Evolutionary conservation across 1,140 invertebrate species (phyloP), one percentile per base, ranked within the genome.

Genomic region (Trichomalopsis sarcophagae): DNA sequence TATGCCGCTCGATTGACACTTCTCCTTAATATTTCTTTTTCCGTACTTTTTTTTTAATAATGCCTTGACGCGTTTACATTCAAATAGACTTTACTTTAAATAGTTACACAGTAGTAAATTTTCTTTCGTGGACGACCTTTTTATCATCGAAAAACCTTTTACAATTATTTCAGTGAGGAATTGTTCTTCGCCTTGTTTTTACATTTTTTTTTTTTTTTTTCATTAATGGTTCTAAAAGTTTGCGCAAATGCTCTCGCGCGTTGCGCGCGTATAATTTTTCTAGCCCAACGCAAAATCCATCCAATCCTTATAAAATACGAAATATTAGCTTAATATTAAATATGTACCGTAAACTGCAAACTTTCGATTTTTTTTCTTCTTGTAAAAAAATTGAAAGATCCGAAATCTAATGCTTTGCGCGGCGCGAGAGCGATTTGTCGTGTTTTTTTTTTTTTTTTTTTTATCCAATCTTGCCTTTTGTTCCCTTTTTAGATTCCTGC

Each of bases 101-200:
- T 88, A 91, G 88, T 92, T 92, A 93, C 88, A 92, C 89, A 90
- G 89, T 91, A 91, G 89, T 91, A 89, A 91, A 90, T 91, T 91
- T 87, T 87, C 84, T 87, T 82, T 86, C 73, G 50, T 81, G 81
- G 55, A 80, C 80, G 74, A 78, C 76, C 62, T 82, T 69, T 79
- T 83, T 87, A 83, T 88, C 86, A 87, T 86, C 87, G 50, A 85
- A 77, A 86, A 87, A 71, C 84, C 80, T 84, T 86, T 87, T 87
- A 84, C 86, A 79, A 86, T 80, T 80, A 84, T 86, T 85, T 87
- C 73, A 86, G 88, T 89, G 87, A 89, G 88, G 87, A 89, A 89
- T 89, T 88, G 87, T 86, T 84, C 84, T 86, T 86, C 79, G 76
- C 84, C 82, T 84, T 74, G 73, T 40, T 84, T 85, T 85, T 80